A percentile compares a stretch with the other conserved stretches of the same genome.
Evolutionary conservation across 2,888 invertebrate genomes (phyloP).

Genomic region (Sarcophaga rosellei): DNA sequence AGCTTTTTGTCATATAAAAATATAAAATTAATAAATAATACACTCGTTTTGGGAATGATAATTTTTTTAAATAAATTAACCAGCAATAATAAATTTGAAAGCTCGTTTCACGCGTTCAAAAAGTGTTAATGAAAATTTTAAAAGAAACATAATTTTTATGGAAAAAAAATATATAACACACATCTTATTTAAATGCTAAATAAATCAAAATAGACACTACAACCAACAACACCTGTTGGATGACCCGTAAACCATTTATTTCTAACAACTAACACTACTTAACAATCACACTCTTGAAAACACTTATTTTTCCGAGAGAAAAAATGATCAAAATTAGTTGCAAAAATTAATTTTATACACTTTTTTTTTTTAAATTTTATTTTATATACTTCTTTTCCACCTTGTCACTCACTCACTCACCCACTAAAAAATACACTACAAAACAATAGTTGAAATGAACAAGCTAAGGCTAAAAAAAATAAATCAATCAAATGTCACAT

Average conservation of each 20-base stretch:
- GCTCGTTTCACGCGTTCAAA: constrained; percentile 69
- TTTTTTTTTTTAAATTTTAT: constrained; percentile 36
- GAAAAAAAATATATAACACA: neutral
- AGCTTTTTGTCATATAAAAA: constrained; percentile 25
- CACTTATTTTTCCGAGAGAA: constrained; percentile 8
- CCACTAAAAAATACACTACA: constrained; percentile 6
- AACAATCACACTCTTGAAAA: constrained; percentile 28
- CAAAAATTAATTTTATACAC: constrained; percentile 39
- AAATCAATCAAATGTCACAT: too few relatives aligned
- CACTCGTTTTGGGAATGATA: constrained; percentile 68
- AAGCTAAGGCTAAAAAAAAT: constrained; percentile 7
- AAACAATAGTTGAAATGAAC: constrained; percentile 12
- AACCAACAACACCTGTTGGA: neutral
- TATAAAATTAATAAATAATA: constrained; percentile 37
- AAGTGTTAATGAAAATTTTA: constrained; percentile 66
- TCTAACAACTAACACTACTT: constrained; percentile 37
- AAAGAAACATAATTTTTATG: constrained; percentile 29
- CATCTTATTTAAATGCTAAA: neutral
- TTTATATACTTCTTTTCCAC: constrained; percentile 19
- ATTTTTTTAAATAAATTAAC: constrained; percentile 35
- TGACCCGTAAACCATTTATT: neutral
- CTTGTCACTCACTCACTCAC: constrained; percentile 25
- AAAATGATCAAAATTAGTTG: constrained; percentile 35
- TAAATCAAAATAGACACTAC: constrained; percentile 44
- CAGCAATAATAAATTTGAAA: constrained; percentile 52